These are phyloP conservation scores for Cyprinodon variegatus DNA, from an alignment of 2,113 vertebrate genomes.

Conservation along the genomic window DNA sequence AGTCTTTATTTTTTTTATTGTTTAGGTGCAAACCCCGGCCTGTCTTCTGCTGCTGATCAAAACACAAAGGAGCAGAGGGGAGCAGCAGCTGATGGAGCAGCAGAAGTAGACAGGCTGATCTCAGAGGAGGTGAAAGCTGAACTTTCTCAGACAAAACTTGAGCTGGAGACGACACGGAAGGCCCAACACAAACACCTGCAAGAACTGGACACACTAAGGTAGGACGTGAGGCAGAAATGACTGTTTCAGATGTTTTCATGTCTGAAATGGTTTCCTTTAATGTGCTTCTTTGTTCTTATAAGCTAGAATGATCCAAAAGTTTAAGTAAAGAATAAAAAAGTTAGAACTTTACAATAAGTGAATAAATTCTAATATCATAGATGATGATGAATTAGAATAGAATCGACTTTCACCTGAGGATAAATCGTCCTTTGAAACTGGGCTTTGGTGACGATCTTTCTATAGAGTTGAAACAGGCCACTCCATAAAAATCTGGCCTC, in stretches of 20 bases:
- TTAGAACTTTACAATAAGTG: background rate
- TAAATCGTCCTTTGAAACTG: background rate
- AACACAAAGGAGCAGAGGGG: slow-evolving; percentile 37
- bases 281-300: background rate
- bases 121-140: slow-evolving; percentile 85
- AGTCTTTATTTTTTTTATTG: background rate
- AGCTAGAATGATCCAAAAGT: background rate
- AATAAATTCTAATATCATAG: background rate
- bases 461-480: background rate
- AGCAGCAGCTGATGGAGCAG: slow-evolving; percentile 58
- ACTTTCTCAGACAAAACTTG: slow-evolving; percentile 88
- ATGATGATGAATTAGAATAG: background rate
- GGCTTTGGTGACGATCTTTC: background rate
- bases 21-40: slow-evolving; percentile 39
- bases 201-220: slow-evolving; percentile 92
- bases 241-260: background rate
- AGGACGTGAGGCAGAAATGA: background rate
- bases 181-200: slow-evolving; percentile 91
- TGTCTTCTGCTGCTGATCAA: slow-evolving; percentile 15
- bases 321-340: background rate
- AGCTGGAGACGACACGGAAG: slow-evolving; percentile 89
- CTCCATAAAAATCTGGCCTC: background rate
- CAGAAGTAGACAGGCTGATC: slow-evolving; percentile 77
- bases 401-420: background rate
- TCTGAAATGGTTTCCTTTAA: background rate